Base-by-base conservation (phyloP, 2,113 vertebrate genomes). In the Anoura caudifer region DNA sequence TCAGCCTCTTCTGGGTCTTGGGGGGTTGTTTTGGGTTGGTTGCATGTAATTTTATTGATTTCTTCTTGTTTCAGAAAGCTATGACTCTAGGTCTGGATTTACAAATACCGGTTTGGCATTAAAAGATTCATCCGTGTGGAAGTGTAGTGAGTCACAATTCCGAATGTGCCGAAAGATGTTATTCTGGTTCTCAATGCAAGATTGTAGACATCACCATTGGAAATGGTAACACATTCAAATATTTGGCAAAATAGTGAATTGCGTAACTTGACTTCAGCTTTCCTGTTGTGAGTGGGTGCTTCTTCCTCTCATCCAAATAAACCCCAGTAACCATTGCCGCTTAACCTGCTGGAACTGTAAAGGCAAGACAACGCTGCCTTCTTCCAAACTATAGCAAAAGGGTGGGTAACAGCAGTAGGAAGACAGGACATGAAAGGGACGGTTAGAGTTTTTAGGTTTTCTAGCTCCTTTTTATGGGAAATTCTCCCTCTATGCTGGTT, bases 251-350 rank as follows among this genome's bases (percentile, higher is more conserved):
- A 72, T 20, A 89, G 54, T 61, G 50, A 63, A 52, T 20, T 56
- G 15, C 11, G 3, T 72, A n/a, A 70, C 38, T 81, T 43, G 28
- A 43, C 14, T 43, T 90, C n/a, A 45, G 43, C 69, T 59, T 84
- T 50, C 69, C 56, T 70, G 19, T 13, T 56, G 15, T 81, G 31
- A 72, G 17, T 1, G 75, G n/a, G 16, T 75, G 75, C 69, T 38
- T 91, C 31, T 59, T 61, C 36, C 31, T 82, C n/a, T 67, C n/a
- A 11, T n/a, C 38, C 56, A 67, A 83, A 92, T 84, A 87, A 84
- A 63, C 8, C 15, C 24, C 33, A 65, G 67, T 56, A 91, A 73
- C 7, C 14, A 63, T 1, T 43, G 59, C 54, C 12, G 89, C 65
- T 85, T 91, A 65, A 31, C 10, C 84, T 4, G 45, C 28, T 38